Conservation (phyloP, 2,888 invertebrate species). For the Glomeris marginata region DNA sequence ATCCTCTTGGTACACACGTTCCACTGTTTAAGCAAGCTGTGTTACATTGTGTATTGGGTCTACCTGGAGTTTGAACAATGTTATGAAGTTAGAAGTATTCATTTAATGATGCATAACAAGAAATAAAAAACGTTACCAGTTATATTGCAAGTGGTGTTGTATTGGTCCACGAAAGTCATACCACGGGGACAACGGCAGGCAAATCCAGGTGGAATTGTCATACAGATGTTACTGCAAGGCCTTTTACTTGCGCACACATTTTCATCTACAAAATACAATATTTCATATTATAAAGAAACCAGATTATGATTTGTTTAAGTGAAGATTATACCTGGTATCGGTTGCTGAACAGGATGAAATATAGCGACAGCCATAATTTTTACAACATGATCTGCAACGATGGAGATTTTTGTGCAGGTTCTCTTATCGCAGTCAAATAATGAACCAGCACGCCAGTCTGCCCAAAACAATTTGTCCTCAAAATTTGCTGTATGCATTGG, state of each 20-base stretch:
- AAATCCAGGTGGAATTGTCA: neutral
- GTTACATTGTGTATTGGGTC: too few relatives aligned
- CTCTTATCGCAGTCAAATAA: conserved; percentile 6
- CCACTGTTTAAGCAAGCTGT: conserved; percentile 6
- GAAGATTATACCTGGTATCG: neutral
- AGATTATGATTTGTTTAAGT: neutral
- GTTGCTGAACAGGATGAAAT: conserved; percentile 8
- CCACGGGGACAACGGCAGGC: conserved; percentile 7
- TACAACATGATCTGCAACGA: neutral
- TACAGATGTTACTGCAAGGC: conserved; percentile 11
- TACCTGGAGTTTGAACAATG: neutral
- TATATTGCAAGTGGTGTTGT: neutral
- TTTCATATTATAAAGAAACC: neutral
- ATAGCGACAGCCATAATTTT: conserved; percentile 4
- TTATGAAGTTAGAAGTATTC: neutral
- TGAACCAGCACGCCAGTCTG: conserved; percentile 7
- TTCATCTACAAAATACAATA: neutral
- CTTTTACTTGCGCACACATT: neutral
- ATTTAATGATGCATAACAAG: neutral
- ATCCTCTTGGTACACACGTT: neutral
- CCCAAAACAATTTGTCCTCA: conserved; percentile 11
- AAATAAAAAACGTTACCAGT: neutral
- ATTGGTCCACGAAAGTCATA: neutral
- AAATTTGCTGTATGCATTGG: conserved; percentile 6
- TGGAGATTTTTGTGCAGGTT: neutral